Base-by-base conservation (phyloP, 2,113 vertebrate species). In the Sceloporus tristichus region DNA sequence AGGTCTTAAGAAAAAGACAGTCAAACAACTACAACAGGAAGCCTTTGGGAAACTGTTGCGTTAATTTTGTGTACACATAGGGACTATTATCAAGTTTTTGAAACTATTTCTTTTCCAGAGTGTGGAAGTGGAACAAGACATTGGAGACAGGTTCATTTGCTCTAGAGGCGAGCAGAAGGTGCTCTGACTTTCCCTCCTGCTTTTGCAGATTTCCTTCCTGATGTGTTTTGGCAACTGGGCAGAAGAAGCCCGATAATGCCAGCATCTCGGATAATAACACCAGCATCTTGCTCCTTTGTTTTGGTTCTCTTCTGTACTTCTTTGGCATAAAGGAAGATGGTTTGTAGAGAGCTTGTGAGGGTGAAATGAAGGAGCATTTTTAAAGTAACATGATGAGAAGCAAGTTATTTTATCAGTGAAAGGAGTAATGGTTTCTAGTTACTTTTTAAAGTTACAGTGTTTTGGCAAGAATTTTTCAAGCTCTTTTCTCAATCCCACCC, bases 1-100 rank as follows among this genome's bases (percentile, higher is more conserved):
- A 77, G 92, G 95, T 96, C 94, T 96, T 95, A 93, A 95, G 95
- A 16, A 68, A 40, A 74, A 87, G 14, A 13, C n/a, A 81, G 53
- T n/a, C 40, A 90, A 88, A 71, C 90, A 91, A 89, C 68, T 18
- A 14, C 62, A 92, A 93, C 93, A 93, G 90, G 93, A 89, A 73
- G 89, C 91, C 87, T 94, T 94, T 73, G 90, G 96, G 94, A 97
- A 97, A 95, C 93, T 94, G 95, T 96, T 95, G 88, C 94, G 75
- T 90, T 91, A 5, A 23, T 91, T 92, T 92, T 56, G 14, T 71
- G 75, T n/a, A 48, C 38, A 23, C 11, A 74, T 68, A n/a, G 4
- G 1, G 1, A 48, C n/a, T 76, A 34, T 48, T 66, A 73, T 59
- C 14, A 54, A 29, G 27, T 78, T 77, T 84, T 82, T 66, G 38